Evolutionary conservation across 2,797 vertebrate genomes (phyloP).

Genomic region (Muraenolepis orangiensis): DNA sequence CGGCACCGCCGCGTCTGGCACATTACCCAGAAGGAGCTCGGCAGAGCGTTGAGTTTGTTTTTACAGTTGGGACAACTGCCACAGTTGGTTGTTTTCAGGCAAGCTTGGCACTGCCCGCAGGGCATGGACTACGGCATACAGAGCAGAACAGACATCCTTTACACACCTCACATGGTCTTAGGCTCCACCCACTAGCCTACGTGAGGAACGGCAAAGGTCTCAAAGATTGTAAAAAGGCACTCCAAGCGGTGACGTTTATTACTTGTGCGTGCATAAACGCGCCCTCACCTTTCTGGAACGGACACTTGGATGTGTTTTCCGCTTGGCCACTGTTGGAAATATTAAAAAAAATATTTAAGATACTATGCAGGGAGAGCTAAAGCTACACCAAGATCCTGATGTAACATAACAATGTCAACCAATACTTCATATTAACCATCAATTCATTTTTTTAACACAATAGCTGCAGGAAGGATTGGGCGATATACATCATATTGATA

Average conservation of each 20-base stretch:
- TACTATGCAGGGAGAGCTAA: background rate
- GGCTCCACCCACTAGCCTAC: background rate
- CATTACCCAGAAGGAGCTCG: slow-evolving; percentile 58
- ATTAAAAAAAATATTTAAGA: background rate
- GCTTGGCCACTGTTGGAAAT: slow-evolving; percentile 50
- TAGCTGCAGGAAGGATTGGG: too few relatives aligned
- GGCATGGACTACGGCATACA: slow-evolving; percentile 78
- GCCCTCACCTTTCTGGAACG: slow-evolving; percentile 73
- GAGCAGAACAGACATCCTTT: background rate
- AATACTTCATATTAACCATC: background rate
- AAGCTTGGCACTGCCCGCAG: slow-evolving; percentile 83
- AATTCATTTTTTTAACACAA: background rate
- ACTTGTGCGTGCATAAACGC: background rate
- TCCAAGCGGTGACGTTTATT: slow-evolving; percentile 76
- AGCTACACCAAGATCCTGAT: background rate
- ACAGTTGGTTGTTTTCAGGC: slow-evolving; percentile 79
- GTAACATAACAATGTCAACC: background rate
- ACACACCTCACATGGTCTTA: background rate
- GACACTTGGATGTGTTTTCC: slow-evolving; percentile 64
- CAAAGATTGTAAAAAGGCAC: background rate
- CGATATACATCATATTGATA: too few relatives aligned
- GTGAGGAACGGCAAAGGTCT: background rate
- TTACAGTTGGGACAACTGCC: slow-evolving; percentile 83
- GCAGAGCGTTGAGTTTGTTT: slow-evolving; percentile 40
- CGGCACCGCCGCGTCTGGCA: slow-evolving; percentile 74